A percentile compares a stretch with the other conserved stretches of the same genome.
phyloP scores from a whole-genome alignment of 2,113 vertebrate species.

The Rhadina sibilatrix region DNA sequence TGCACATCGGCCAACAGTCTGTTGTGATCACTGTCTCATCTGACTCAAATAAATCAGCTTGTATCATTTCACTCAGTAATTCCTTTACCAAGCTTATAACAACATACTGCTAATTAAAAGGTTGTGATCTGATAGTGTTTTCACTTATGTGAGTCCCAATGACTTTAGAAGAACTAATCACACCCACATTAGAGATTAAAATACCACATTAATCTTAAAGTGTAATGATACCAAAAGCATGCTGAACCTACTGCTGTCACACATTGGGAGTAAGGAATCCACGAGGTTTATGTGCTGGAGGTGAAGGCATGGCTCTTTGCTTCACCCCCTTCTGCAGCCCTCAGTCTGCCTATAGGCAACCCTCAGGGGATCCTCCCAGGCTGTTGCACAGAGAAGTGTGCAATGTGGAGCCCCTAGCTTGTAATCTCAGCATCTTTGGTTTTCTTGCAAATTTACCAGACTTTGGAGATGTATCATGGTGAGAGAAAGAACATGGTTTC shows the following conservation, averaged over 20 bases:
- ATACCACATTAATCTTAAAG: background rate
- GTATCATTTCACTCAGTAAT: background rate
- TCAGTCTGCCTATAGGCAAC: background rate
- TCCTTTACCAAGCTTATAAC: background rate
- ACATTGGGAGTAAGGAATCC: background rate
- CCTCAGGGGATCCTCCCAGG: background rate
- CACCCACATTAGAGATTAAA: background rate
- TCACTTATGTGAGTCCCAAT: background rate
- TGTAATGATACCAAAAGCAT: background rate
- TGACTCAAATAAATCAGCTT: background rate
- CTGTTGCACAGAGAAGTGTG: rapidly evolving
- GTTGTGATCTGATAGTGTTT: background rate
- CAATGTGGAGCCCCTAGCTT: rapidly evolving
- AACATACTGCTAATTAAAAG: background rate
- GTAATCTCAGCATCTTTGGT: background rate
- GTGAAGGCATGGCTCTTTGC: background rate
- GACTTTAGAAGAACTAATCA: background rate
- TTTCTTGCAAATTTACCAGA: background rate
- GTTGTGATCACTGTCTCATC: background rate
- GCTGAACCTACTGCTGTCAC: background rate
- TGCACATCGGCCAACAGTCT: background rate
- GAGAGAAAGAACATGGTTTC: background rate
- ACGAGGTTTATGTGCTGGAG: background rate
- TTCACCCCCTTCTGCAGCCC: background rate
- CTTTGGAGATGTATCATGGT: background rate